These are phyloP conservation scores for Sicus ferrugineus DNA, from an alignment of 2,888 invertebrate species.

Conservation along the genomic window DNA sequence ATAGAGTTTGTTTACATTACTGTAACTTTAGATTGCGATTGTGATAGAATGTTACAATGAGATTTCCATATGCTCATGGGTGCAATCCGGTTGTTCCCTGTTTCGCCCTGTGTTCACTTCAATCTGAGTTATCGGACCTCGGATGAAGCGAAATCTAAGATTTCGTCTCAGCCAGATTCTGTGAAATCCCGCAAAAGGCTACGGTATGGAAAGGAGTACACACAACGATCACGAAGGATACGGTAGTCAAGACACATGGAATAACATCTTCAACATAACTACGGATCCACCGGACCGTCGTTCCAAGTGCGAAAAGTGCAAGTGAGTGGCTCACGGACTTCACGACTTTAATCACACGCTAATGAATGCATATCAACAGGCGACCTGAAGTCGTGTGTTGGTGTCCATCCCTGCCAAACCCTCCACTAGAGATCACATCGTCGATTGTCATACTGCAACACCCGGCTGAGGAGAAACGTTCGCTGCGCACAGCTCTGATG, in stretches of 20 bases:
- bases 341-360: neutral
- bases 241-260: constrained; percentile 67
- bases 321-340: constrained; percentile 67
- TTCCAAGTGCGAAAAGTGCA: constrained; percentile 75
- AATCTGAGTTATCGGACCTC: neutral
- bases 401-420: constrained; percentile 82
- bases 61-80: too few relatives aligned
- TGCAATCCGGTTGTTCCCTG: too few relatives aligned
- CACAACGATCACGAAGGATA: constrained; percentile 9
- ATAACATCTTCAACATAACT: constrained; percentile 76
- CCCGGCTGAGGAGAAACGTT: constrained; percentile 91
- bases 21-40: too few relatives aligned
- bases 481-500: constrained; percentile 90
- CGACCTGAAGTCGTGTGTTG: constrained; percentile 89
- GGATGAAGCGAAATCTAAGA: too few relatives aligned
- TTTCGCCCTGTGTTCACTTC: neutral
- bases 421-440: constrained; percentile 74
- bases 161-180: too few relatives aligned
- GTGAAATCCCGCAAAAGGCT: too few relatives aligned
- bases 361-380: constrained; percentile 66
- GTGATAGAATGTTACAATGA: too few relatives aligned
- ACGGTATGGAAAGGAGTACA: neutral
- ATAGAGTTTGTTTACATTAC: too few relatives aligned
- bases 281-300: constrained; percentile 79
- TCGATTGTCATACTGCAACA: constrained; percentile 86